A percentile compares a stretch with the other conserved stretches of the same genome.
phyloP scores from a whole-genome alignment of 2,797 vertebrate genomes.

The Rhincodon typus region DNA sequence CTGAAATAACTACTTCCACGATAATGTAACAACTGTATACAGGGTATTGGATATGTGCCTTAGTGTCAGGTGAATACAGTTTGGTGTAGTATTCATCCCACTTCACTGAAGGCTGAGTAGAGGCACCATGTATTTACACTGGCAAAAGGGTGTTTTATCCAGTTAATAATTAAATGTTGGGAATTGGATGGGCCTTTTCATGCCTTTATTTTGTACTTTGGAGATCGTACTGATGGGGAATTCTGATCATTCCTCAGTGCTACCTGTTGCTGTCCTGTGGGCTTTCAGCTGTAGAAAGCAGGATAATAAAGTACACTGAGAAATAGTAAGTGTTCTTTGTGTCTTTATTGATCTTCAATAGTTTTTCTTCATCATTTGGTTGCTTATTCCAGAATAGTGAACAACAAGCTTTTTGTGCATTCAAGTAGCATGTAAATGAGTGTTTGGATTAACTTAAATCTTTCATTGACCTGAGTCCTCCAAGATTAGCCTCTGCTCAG shows the following conservation, averaged over 20 bases:
- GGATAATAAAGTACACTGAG: slow-evolving; percentile 68
- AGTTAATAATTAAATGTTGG: slow-evolving; percentile 39
- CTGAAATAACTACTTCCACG: slow-evolving; percentile 44
- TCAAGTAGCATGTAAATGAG: neutral
- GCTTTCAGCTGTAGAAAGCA: slow-evolving; percentile 63
- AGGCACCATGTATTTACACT: slow-evolving; percentile 19
- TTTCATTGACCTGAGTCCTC: neutral
- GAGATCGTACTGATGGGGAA: slow-evolving; percentile 41
- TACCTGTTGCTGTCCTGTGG: slow-evolving; percentile 64
- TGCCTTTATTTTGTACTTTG: slow-evolving; percentile 47
- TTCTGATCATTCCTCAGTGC: slow-evolving; percentile 66
- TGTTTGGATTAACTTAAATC: neutral
- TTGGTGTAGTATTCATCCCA: slow-evolving; percentile 46
- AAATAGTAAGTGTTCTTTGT: slow-evolving; percentile 52
- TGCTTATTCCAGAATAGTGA: neutral
- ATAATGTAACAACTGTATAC: slow-evolving; percentile 48
- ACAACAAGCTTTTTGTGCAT: neutral
- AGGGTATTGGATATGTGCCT: slow-evolving; percentile 67
- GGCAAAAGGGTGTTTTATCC: slow-evolving; percentile 42
- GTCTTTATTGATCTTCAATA: slow-evolving; percentile 1
- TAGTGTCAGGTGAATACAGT: slow-evolving; percentile 57
- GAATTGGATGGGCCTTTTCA: slow-evolving; percentile 48
- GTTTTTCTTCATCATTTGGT: neutral
- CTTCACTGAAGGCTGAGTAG: slow-evolving; percentile 31
- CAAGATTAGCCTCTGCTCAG: neutral